These are phyloP conservation scores for Azorinus chamasolen DNA, from an alignment of 2,888 invertebrate species.

Conservation along the genomic window DNA sequence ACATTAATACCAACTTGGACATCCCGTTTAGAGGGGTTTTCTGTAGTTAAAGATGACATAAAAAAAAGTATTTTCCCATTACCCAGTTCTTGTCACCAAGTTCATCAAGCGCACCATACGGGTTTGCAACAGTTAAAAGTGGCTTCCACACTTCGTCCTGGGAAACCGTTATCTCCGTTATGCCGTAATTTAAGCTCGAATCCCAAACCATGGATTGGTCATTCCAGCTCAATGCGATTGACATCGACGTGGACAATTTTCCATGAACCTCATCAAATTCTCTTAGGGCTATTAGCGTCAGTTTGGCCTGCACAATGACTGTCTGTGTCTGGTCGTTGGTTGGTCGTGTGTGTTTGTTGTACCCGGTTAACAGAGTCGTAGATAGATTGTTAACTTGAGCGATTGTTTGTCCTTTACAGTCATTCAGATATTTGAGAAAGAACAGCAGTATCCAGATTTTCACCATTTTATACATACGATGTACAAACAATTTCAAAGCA, in stretches of 20 bases:
- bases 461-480: no score
- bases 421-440: no score
- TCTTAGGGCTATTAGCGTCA: conserved; percentile 9
- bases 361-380: conserved; percentile 4
- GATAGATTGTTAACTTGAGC: no score
- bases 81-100: conserved; percentile 21
- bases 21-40: no score
- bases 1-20: no score
- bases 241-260: conserved; percentile 14
- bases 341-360: conserved; percentile 20
- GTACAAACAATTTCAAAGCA: no score
- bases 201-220: conserved; percentile 8
- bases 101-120: conserved; percentile 4
- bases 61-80: no score
- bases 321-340: conserved; percentile 17
- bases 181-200: conserved; percentile 4
- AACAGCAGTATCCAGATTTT: no score
- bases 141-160: conserved; percentile 15
- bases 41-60: no score
- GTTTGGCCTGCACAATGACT: background rate
- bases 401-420: no score
- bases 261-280: conserved; percentile 13
- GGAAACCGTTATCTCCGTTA: conserved; percentile 5
- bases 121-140: conserved; percentile 12
- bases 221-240: conserved; percentile 6